Conservation (phyloP, 2,797 vertebrate species). For the Typhlichthys subterraneus region DNA sequence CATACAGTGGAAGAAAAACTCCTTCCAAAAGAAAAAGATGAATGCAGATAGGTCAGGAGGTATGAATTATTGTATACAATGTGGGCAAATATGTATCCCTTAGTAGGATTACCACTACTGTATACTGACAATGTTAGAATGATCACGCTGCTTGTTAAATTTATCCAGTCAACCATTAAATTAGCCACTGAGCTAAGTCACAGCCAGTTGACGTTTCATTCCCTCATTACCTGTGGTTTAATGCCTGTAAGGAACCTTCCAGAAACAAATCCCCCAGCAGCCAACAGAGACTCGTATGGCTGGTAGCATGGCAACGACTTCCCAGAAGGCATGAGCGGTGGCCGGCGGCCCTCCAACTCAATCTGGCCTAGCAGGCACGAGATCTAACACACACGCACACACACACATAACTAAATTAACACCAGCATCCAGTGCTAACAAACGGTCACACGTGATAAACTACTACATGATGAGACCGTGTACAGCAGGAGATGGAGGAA, state of each 20-base stretch:
- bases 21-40: conserved; percentile 67
- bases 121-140: no score
- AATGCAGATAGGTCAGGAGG: background rate
- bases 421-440: background rate
- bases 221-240: conserved; percentile 82
- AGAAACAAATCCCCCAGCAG: conserved; percentile 92
- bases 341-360: conserved; percentile 94
- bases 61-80: no score
- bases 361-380: conserved; percentile 96
- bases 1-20: conserved; percentile 99
- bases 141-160: no score
- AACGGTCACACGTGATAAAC: background rate
- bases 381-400: conserved; percentile 77
- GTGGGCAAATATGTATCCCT: no score
- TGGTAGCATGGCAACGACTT: conserved; percentile 95
- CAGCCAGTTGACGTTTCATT: background rate
- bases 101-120: no score
- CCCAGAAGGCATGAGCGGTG: conserved; percentile 95
- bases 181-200: background rate
- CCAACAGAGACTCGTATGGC: conserved; percentile 88
- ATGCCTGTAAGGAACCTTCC: conserved; percentile 97
- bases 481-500: background rate
- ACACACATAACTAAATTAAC: background rate
- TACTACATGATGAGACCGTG: background rate
- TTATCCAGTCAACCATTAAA: no score